A percentile compares a stretch with the other conserved stretches of the same genome.
Conservation (phyloP, 2,113 vertebrate species). For the Heterotilapia buettikoferi region DNA sequence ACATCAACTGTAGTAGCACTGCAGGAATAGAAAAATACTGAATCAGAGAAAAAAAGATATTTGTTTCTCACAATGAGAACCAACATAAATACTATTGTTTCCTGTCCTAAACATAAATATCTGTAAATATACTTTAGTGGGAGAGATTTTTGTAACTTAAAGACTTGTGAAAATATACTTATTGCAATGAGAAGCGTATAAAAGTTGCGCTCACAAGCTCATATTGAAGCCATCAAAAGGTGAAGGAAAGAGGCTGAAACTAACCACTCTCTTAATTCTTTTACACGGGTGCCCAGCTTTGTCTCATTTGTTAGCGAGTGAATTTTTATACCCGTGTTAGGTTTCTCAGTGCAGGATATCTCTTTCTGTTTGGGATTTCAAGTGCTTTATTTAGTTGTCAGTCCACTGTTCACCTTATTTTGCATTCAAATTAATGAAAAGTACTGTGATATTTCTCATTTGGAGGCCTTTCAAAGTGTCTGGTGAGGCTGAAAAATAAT, state of each 20-base stretch:
- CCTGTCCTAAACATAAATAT: not conserved
- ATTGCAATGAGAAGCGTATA: not conserved
- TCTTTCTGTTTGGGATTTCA: not conserved
- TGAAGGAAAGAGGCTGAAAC: not conserved
- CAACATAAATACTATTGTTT: not conserved
- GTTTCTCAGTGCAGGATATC: not conserved
- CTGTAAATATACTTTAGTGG: conserved; percentile 1
- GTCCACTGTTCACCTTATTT: not conserved
- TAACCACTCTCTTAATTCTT: not conserved
- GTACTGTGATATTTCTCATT: not conserved
- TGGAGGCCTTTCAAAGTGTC: conserved; percentile 11
- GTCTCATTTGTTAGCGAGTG: not conserved
- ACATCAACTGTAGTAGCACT: not conserved
- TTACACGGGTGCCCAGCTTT: not conserved
- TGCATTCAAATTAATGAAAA: not conserved
- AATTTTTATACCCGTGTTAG: not conserved
- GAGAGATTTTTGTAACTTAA: conserved; percentile 10
- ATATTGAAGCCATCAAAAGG: not conserved
- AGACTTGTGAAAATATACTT: conserved; percentile 31
- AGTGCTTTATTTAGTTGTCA: not conserved
- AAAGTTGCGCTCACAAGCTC: not conserved
- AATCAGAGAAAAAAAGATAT: not conserved
- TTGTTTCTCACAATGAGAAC: not conserved
- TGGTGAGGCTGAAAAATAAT: conserved; percentile 13
- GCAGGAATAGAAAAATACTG: conserved; percentile 3